phyloP scores from a whole-genome alignment of 2,797 vertebrate species.

The Gobio occitaniae region DNA sequence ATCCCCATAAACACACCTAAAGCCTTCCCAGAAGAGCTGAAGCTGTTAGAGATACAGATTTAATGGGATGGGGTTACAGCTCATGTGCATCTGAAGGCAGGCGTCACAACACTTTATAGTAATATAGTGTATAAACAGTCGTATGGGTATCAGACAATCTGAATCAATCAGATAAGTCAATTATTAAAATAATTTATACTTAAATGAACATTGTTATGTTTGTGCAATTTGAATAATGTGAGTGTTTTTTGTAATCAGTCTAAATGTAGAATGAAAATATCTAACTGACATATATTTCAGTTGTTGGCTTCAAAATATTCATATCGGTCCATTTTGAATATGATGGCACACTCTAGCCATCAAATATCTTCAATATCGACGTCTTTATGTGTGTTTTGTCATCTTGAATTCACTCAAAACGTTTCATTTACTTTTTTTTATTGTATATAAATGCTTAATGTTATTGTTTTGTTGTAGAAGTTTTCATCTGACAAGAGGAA shows the following conservation, averaged over 20 bases:
- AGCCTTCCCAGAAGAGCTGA: too few relatives aligned
- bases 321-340: not conserved
- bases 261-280: not conserved
- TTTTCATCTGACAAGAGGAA: not conserved
- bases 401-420: not conserved
- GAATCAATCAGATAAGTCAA: not conserved
- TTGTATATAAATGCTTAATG: not conserved
- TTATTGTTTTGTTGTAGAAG: not conserved
- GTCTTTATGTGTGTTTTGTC: not conserved
- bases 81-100: too few relatives aligned
- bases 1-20: too few relatives aligned
- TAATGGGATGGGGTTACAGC: too few relatives aligned
- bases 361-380: not conserved
- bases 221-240: not conserved
- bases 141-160: not conserved
- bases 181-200: not conserved
- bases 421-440: not conserved
- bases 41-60: too few relatives aligned
- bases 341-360: not conserved
- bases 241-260: not conserved
- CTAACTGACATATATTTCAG: not conserved
- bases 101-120: too few relatives aligned
- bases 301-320: not conserved
- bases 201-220: not conserved
- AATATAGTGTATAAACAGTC: too few relatives aligned